Conservation (phyloP, 1,140 invertebrate genomes). For the Chironomus striatipennis region DNA sequence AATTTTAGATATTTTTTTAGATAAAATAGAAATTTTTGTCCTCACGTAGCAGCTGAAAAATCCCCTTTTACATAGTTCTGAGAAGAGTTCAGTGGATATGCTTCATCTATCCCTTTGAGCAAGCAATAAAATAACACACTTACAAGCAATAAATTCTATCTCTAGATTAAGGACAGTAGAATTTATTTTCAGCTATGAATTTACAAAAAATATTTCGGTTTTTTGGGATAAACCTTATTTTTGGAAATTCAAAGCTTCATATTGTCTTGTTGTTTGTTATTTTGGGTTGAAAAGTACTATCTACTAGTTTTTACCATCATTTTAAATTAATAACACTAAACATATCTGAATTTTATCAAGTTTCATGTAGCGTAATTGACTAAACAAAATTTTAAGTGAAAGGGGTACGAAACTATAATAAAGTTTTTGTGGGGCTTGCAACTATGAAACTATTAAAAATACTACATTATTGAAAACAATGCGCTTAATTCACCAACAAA, state of each 20-base stretch:
- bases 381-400: too few relatives aligned
- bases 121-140: not conserved
- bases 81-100: not conserved
- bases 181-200: constrained; percentile 2
- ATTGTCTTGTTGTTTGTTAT: too few relatives aligned
- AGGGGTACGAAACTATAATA: too few relatives aligned
- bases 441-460: too few relatives aligned
- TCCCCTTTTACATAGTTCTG: not conserved
- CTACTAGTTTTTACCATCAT: too few relatives aligned
- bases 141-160: not conserved
- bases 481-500: too few relatives aligned
- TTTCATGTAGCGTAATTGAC: too few relatives aligned
- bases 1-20: not conserved
- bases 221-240: not conserved
- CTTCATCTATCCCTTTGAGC: not conserved
- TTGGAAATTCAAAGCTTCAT: not conserved
- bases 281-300: too few relatives aligned
- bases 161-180: not conserved
- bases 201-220: not conserved
- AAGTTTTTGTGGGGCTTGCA: too few relatives aligned
- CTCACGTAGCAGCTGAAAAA: not conserved
- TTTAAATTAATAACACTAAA: too few relatives aligned
- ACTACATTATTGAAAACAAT: too few relatives aligned
- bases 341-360: too few relatives aligned
- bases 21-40: not conserved